These are phyloP conservation scores for Aplidium turbinatum DNA, from an alignment of 23 tunicate species.

Conservation along the genomic window DNA sequence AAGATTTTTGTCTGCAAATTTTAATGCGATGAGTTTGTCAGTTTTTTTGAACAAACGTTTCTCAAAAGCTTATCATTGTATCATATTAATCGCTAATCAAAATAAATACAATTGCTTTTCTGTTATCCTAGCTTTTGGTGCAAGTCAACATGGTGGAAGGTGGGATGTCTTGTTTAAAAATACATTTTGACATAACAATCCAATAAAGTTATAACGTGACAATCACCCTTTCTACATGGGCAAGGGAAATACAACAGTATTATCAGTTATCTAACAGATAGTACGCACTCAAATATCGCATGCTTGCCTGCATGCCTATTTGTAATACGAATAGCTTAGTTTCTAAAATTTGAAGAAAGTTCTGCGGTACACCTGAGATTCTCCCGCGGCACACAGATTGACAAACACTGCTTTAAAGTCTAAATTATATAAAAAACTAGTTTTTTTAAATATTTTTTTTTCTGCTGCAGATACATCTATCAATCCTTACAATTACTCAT, in stretches of 20 bases:
- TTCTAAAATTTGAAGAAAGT: neutral
- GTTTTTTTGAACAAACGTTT: neutral
- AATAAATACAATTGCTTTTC: neutral
- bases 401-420: neutral
- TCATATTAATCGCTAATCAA: constrained; percentile 1
- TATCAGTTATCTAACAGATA: neutral
- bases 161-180: constrained; percentile 5
- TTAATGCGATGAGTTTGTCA: no score
- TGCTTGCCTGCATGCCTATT: no score
- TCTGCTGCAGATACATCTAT: no score
- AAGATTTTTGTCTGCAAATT: no score
- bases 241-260: neutral
- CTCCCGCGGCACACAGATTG: neutral
- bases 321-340: neutral
- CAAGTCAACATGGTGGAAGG: constrained; percentile 4
- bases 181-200: neutral
- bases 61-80: neutral
- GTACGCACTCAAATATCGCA: neutral
- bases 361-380: neutral
- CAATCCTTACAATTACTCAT: no score
- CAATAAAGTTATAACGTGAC: no score
- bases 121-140: neutral
- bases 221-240: constrained; percentile 2
- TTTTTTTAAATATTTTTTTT: no score
- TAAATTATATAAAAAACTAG: neutral